A percentile compares a stretch with the other conserved stretches of the same genome.
These are phyloP conservation scores for Rhinopomastus cyanomelas DNA, from an alignment of 2,113 vertebrate species.

Conservation along the genomic window DNA sequence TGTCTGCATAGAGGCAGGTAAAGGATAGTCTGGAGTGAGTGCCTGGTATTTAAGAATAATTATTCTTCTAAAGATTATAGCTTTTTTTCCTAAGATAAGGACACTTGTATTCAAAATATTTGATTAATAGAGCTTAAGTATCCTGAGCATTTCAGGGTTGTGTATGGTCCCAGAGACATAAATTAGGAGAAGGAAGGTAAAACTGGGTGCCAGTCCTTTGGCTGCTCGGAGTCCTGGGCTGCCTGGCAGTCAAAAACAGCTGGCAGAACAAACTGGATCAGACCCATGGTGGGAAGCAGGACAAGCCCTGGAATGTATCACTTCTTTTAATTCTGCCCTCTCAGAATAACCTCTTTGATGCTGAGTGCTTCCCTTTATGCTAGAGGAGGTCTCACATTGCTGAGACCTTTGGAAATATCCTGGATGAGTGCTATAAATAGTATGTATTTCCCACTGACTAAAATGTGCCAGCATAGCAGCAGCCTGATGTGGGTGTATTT, in stretches of 20 bases:
- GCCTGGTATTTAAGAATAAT: neutral
- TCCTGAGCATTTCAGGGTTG: neutral
- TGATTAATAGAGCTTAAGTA: neutral
- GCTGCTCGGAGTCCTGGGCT: neutral
- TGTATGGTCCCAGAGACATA: neutral
- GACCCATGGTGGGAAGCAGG: neutral
- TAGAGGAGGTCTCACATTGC: neutral
- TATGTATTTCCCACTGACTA: slow-evolving; percentile 27
- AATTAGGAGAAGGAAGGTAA: neutral
- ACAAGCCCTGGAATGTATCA: neutral
- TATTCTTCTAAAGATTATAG: neutral
- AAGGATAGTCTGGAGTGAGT: neutral
- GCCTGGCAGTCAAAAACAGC: neutral
- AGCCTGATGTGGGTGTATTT: neutral
- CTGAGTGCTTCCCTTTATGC: neutral
- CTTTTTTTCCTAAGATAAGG: neutral
- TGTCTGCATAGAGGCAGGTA: neutral
- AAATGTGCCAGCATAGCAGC: slow-evolving; percentile 34
- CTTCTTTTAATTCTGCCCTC: neutral
- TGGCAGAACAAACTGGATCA: neutral
- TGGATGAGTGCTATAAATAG: slow-evolving; percentile 41
- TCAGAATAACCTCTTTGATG: slow-evolving; percentile 1
- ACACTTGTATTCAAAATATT: neutral
- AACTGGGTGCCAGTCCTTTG: neutral
- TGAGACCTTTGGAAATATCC: slow-evolving; percentile 13